Base-by-base conservation (phyloP, 1,140 invertebrate species). In the Aporrectodea caliginosa region DNA sequence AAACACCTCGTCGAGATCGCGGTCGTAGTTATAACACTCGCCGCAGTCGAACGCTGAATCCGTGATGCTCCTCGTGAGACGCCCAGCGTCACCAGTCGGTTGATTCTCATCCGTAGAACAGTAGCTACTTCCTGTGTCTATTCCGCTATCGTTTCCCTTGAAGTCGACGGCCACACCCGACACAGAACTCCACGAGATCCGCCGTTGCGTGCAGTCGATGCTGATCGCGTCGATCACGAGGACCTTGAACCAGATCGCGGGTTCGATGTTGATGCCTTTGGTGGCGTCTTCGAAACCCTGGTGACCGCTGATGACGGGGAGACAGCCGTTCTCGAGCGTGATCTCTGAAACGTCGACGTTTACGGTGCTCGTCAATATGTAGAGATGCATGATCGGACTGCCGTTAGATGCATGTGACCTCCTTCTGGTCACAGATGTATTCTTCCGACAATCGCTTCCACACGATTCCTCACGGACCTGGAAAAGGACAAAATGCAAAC, bases 171-270 rank as follows among this genome's bases (percentile, higher is more conserved):
- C 27, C 12, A 71, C 77, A 0, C 58, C 77, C 1, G 30, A 29
- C 2, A 33, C 32, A n/a, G 77, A 71, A 29, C 35, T 73, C 80
- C 80, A 81, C n/a, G 32, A 68, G n/a, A 81, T 73, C 2, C 27
- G 30, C 32, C 34, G 22, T 6, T 69, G 70, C 1, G 27, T 73
- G 32, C 80, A 81, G 33, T 81, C 80, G 6, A 81, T 78, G 43
- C 58, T 81, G 58, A 81, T 71, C 34, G 75, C 69, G 72, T 81
- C 80, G 32, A 81, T 69, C 27, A 81, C 35, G 2, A 78, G 76
- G 27, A 81, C 69, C 58, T 81, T 81, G 80, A 81, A 81, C 80
- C 80, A 81, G 32, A 78, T 34, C 16, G 80, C 80, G 12, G 80
- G 77, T 30, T 81, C 80, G 68, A 81, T 6, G 22, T 29, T 58